A percentile compares a stretch with the other conserved stretches of the same genome.
These are phyloP conservation scores for Halcyon senegalensis DNA, from an alignment of 2,113 vertebrate genomes.

Conservation along the genomic window DNA sequence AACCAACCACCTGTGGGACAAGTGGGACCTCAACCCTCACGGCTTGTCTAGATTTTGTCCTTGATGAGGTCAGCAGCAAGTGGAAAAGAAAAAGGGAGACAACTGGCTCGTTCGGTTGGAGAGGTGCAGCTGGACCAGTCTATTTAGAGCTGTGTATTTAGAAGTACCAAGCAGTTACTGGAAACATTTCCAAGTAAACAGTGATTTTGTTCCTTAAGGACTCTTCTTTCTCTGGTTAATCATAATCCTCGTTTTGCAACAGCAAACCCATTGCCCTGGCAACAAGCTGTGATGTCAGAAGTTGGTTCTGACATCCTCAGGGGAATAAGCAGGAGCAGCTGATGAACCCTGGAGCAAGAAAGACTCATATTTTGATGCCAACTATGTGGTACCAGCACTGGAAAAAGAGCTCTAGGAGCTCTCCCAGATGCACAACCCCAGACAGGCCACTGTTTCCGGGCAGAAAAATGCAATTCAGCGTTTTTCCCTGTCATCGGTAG, in stretches of 20 bases:
- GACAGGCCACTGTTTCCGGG: not conserved
- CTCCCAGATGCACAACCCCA: not conserved
- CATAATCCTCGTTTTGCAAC: not conserved
- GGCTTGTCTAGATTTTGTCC: not conserved
- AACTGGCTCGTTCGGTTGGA: not conserved
- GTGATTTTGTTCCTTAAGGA: not conserved
- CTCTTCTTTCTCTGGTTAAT: not conserved
- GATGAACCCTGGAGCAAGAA: not conserved
- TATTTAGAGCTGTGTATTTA: accelerated
- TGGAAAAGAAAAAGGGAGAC: not conserved
- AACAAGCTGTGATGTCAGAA: slow-evolving; percentile 33
- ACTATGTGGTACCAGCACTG: not conserved
- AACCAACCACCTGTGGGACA: not conserved
- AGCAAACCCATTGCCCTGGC: slow-evolving; percentile 8
- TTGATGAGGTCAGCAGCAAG: not conserved
- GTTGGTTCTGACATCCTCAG: not conserved
- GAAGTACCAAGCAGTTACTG: not conserved
- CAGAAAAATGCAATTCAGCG: accelerated
- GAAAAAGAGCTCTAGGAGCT: not conserved
- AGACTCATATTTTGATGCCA: not conserved
- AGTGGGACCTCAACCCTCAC: accelerated
- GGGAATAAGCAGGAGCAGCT: not conserved
- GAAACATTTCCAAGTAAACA: not conserved
- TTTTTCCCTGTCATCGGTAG: not conserved
- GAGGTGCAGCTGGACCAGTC: not conserved